Evolutionary conservation across 2,113 vertebrate species (phyloP).

Genomic region (Seriola rivoliana): DNA sequence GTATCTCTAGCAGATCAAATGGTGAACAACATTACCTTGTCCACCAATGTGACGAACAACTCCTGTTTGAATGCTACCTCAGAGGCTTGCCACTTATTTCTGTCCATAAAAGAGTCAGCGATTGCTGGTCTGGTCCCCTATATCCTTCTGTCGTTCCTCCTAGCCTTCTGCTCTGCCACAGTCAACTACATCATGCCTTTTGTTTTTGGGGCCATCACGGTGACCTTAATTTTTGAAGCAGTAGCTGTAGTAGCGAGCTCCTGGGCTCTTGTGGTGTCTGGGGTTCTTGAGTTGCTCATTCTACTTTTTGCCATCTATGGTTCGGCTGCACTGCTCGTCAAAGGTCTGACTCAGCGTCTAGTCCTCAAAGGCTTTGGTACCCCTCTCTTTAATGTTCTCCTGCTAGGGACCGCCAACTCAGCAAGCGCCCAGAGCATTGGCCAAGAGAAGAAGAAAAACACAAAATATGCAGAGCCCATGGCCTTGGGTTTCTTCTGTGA

Average conservation of each 20-base stretch:
- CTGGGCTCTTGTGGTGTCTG: constrained; percentile 88
- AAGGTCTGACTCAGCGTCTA: constrained; percentile 90
- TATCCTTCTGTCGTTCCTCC: constrained; percentile 86
- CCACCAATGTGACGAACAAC: background rate
- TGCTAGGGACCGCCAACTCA: constrained; percentile 86
- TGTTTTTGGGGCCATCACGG: constrained; percentile 89
- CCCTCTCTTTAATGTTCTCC: constrained; percentile 90
- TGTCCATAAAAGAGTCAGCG: constrained; percentile 76
- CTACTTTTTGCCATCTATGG: constrained; percentile 88
- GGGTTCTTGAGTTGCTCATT: constrained; percentile 86
- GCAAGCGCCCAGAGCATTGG: constrained; percentile 80
- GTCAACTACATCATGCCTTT: constrained; percentile 94
- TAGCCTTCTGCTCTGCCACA: constrained; percentile 91
- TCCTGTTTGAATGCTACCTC: constrained; percentile 32
- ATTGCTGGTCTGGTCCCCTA: constrained; percentile 89
- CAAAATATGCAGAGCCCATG: constrained; percentile 92
- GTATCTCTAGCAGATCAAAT: background rate
- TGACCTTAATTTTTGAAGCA: constrained; percentile 89
- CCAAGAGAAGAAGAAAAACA: constrained; percentile 92
- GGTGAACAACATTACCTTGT: background rate
- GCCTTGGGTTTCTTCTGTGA: constrained; percentile 90
- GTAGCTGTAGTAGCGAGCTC: constrained; percentile 78
- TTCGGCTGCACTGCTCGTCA: constrained; percentile 86
- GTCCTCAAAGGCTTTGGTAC: constrained; percentile 90
- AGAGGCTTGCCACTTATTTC: constrained; percentile 26